A percentile compares a stretch with the other conserved stretches of the same genome.
phyloP scores from a whole-genome alignment of 2,113 vertebrate species.

The Chamaetylas fuelleborni region DNA sequence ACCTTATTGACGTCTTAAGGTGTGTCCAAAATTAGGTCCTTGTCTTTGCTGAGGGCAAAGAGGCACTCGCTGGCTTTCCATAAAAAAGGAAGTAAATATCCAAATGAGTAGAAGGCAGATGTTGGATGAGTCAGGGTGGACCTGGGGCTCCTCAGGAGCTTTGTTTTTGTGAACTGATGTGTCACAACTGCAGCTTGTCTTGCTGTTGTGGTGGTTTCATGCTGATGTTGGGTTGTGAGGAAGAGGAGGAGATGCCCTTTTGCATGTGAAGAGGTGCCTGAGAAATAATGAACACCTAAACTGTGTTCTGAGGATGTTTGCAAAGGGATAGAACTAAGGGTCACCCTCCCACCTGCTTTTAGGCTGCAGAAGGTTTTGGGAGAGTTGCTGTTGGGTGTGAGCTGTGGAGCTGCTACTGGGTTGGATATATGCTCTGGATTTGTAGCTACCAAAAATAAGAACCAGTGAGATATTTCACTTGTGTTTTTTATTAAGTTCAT shows the following conservation, averaged over 20 bases:
- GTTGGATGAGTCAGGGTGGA: background rate
- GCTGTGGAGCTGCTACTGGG: background rate
- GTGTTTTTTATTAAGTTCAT: constrained; percentile 15
- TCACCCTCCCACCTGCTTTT: background rate
- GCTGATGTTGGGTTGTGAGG: background rate
- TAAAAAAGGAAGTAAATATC: constrained; percentile 2
- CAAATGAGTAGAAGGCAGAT: background rate
- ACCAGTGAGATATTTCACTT: background rate
- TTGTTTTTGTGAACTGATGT: background rate
- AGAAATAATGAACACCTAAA: background rate
- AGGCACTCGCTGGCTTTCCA: background rate
- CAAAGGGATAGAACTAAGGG: background rate
- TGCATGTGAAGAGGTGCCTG: background rate
- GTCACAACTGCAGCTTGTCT: background rate
- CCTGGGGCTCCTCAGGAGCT: background rate
- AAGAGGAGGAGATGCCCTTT: background rate
- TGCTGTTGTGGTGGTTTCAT: background rate
- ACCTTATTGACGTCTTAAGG: background rate
- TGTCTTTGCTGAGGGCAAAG: background rate
- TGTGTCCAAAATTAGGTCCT: constrained; percentile 27
- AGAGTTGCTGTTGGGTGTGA: background rate
- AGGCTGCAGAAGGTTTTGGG: background rate
- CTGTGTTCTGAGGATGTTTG: background rate
- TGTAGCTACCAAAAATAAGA: constrained; percentile 9
- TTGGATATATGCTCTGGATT: background rate